Percentiles rank a stretch among this genome's conserved stretches.
phyloP scores from a whole-genome alignment of 2,888 invertebrate genomes.

The Chironomus tentans region DNA sequence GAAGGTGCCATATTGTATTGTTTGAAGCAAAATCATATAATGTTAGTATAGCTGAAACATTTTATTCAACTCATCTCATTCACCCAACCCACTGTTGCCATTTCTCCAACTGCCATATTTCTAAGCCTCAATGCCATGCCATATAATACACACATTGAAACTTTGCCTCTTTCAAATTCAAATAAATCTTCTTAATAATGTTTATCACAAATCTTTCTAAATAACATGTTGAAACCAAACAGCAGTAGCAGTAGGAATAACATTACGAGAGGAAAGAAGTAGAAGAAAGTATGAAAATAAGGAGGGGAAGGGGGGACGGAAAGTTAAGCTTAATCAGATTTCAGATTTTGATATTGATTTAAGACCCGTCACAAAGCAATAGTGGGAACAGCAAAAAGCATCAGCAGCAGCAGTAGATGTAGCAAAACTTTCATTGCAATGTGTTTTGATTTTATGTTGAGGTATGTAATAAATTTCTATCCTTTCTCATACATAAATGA shows the following conservation, averaged over 20 bases:
- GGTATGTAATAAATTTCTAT: neutral
- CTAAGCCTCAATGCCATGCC: neutral
- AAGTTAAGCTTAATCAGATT: neutral
- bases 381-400: neutral
- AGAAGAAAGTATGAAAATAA: neutral
- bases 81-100: neutral
- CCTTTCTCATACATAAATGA: neutral
- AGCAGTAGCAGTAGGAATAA: neutral
- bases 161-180: constrained; percentile 4
- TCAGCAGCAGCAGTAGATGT: neutral
- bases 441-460: neutral
- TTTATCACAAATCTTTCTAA: constrained; percentile 10
- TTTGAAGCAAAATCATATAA: neutral
- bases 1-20: neutral
- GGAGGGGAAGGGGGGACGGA: neutral
- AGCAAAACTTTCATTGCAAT: neutral
- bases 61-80: neutral
- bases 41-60: neutral
- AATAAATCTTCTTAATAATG: constrained; percentile 6
- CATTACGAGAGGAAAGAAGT: neutral
- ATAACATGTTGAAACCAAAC: constrained; percentile 8
- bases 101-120: neutral
- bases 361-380: neutral
- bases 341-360: neutral
- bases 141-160: neutral